Conservation (phyloP, 2,888 invertebrate genomes). For the Lycia hirtaria region DNA sequence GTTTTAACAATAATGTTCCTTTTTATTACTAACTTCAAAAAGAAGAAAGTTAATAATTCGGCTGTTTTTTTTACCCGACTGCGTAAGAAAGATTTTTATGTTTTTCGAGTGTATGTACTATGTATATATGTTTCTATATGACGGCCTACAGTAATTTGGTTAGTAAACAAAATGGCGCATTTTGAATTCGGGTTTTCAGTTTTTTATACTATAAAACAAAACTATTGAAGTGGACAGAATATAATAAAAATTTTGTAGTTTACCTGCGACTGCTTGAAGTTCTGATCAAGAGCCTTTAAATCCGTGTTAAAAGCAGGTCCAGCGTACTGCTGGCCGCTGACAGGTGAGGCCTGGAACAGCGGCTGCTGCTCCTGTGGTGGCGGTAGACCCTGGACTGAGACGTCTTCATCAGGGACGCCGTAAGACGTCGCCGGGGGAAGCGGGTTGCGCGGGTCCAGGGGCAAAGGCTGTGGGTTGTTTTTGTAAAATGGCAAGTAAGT, state of each 20-base stretch:
- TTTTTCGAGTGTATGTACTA: no score
- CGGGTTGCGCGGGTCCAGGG: constrained; percentile 65
- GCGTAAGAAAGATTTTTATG: no score
- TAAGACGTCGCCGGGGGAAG: constrained; percentile 45
- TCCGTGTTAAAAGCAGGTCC: constrained; percentile 69
- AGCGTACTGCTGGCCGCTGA: constrained; percentile 71
- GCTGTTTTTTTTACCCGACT: no score
- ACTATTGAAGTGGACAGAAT: no score
- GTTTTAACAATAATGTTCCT: neutral
- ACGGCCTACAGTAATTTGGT: no score
- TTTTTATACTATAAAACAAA: no score
- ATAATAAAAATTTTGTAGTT: neutral
- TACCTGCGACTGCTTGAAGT: constrained; percentile 64
- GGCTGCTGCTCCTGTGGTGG: constrained; percentile 65
- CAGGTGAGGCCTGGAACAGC: constrained; percentile 71
- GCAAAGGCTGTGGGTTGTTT: constrained; percentile 48
- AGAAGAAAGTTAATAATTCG: no score
- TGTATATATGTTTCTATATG: no score
- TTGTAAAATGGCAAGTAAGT: constrained; percentile 4
- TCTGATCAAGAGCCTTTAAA: constrained; percentile 63
- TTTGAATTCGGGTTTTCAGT: no score
- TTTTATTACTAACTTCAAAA: no score
- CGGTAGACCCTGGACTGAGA: constrained; percentile 76
- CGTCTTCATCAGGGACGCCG: constrained; percentile 63
- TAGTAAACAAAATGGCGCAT: no score